Conservation (phyloP, 2,888 invertebrate species). For the Willowsia nigromaculata region DNA sequence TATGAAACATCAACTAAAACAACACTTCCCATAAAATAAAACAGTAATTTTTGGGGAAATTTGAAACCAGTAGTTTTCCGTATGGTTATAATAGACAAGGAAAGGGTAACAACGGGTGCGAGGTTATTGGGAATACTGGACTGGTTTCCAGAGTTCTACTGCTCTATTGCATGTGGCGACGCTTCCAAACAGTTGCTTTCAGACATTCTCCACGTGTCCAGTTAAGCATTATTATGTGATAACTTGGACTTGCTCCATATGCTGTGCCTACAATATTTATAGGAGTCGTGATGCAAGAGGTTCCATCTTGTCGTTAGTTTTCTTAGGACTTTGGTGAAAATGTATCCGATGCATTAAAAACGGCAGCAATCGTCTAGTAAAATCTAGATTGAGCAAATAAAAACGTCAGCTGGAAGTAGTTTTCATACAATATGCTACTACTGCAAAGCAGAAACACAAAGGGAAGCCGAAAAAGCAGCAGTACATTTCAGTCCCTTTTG, state of each 20-base stretch:
- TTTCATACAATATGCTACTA: not conserved
- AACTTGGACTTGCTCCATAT: too few relatives aligned
- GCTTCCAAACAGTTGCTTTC: too few relatives aligned
- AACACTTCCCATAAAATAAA: conserved; percentile 35
- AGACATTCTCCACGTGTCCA: too few relatives aligned
- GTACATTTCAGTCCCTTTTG: not conserved
- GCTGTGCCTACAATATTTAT: too few relatives aligned
- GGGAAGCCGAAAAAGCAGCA: not conserved
- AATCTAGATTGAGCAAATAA: conserved; percentile 4
- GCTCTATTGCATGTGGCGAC: too few relatives aligned
- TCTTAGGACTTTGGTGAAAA: not conserved
- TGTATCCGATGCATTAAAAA: not conserved
- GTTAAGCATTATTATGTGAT: too few relatives aligned
- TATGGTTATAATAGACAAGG: not conserved
- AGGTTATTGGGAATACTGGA: not conserved
- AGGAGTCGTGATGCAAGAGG: not conserved
- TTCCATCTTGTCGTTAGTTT: not conserved
- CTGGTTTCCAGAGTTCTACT: too few relatives aligned
- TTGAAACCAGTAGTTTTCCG: not conserved
- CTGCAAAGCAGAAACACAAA: not conserved
- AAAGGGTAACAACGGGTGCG: not conserved
- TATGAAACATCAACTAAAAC: conserved; percentile 28
- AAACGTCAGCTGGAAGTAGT: not conserved
- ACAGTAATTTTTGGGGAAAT: conserved; percentile 4
- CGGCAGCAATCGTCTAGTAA: not conserved